Evolutionary conservation across 2,797 vertebrate genomes (phyloP).

Genomic region (Pelodytes ibericus): DNA sequence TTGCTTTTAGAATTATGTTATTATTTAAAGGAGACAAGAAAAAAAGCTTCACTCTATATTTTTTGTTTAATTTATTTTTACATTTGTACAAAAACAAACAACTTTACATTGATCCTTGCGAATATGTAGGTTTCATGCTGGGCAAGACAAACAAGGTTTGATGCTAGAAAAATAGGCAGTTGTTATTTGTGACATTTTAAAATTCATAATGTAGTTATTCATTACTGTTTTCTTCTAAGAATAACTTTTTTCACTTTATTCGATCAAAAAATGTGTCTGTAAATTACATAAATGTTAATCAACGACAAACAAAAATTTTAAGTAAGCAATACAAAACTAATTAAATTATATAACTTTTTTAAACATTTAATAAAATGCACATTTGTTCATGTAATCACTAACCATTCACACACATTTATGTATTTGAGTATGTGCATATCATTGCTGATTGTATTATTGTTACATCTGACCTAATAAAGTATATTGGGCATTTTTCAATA

Average conservation of each 20-base stretch:
- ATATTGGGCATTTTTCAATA: too few species aligned
- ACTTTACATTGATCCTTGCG: neutral
- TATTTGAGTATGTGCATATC: too few species aligned
- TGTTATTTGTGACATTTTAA: neutral
- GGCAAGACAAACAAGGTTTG: neutral
- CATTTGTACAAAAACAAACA: neutral
- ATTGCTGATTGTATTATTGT: too few species aligned
- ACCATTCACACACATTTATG: too few species aligned
- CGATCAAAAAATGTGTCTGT: too few species aligned
- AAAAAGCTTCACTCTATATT: too few species aligned
- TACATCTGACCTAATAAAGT: too few species aligned
- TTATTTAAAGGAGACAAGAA: too few species aligned
- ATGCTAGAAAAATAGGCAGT: neutral
- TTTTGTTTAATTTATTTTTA: neutral
- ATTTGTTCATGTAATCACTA: too few species aligned
- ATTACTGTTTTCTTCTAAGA: too few species aligned
- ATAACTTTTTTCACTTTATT: neutral
- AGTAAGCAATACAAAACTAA: neutral
- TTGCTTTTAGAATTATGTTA: too few species aligned
- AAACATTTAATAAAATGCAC: neutral
- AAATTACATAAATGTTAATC: neutral
- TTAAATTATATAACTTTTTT: neutral
- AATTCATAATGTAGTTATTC: neutral
- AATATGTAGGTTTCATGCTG: neutral
- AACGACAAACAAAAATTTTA: neutral